Conservation (phyloP, 2,888 invertebrate genomes). For the Phlogophora meticulosa region DNA sequence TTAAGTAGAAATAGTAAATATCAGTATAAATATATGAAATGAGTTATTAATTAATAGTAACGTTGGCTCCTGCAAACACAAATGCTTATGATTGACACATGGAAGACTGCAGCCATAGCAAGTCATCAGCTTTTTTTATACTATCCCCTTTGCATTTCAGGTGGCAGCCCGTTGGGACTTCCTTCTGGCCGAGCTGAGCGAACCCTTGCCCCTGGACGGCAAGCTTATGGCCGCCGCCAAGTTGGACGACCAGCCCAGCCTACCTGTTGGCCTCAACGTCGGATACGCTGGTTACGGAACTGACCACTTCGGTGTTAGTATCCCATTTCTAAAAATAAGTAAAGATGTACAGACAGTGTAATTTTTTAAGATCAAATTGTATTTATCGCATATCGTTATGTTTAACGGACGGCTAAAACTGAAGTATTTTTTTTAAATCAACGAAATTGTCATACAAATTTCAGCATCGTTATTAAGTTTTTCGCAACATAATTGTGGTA, state of each 20-base stretch:
- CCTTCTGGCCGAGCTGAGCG: slow-evolving; percentile 81
- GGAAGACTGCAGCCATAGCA: background rate
- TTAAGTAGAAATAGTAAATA: too few species aligned
- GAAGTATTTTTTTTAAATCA: background rate
- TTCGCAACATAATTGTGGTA: background rate
- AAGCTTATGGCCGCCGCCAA: slow-evolving; percentile 77
- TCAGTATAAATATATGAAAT: too few species aligned
- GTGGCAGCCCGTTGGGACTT: slow-evolving; percentile 87
- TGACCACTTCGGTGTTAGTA: slow-evolving; percentile 82
- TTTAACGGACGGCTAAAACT: too few species aligned
- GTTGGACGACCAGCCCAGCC: slow-evolving; percentile 71
- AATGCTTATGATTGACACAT: too few species aligned
- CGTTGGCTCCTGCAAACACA: too few species aligned
- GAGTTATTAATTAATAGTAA: too few species aligned
- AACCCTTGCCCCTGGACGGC: slow-evolving; percentile 80
- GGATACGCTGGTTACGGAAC: slow-evolving; percentile 85
- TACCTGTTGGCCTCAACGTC: slow-evolving; percentile 71
- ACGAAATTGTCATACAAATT: background rate
- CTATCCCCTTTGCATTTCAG: slow-evolving; percentile 64
- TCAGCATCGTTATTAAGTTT: too few species aligned
- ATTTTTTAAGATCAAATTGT: background rate
- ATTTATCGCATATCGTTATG: background rate
- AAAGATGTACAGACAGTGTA: too few species aligned
- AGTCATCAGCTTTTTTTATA: slow-evolving; percentile 13
- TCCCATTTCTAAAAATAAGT: slow-evolving; percentile 1